phyloP scores from a whole-genome alignment of 2,113 vertebrate genomes.

The Climacteris rufus region DNA sequence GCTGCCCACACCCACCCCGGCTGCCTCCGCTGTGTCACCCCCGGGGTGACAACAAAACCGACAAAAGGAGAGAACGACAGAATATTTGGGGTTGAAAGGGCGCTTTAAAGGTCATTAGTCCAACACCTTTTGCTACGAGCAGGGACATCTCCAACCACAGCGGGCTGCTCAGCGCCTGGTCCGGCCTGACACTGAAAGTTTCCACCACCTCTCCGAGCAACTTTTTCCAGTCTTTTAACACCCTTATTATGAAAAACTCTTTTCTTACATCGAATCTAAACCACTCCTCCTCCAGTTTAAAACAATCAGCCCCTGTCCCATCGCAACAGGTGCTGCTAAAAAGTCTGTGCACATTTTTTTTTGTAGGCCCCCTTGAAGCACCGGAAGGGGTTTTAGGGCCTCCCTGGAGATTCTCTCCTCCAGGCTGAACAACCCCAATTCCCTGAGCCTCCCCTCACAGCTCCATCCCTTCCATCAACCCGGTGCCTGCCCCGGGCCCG shows the following conservation, averaged over 20 bases:
- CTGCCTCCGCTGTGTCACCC: rapidly evolving
- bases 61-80: not conserved
- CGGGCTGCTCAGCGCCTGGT: not conserved
- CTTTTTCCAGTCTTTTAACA: not conserved
- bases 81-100: not conserved
- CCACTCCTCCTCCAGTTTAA: not conserved
- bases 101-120: not conserved
- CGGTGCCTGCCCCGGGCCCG: not conserved
- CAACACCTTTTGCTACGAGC: not conserved
- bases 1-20: not conserved
- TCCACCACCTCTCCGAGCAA: not conserved
- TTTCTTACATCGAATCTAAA: not conserved
- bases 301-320: rapidly evolving
- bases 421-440: not conserved
- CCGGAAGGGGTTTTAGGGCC: rapidly evolving
- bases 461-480: not conserved
- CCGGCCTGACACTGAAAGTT: not conserved
- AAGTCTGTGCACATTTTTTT: not conserved
- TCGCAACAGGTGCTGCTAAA: not conserved
- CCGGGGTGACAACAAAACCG: not conserved
- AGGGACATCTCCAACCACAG: not conserved
- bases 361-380: rapidly evolving
- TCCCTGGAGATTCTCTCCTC: not conserved
- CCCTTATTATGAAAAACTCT: not conserved
- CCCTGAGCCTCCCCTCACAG: not conserved